Evolutionary conservation across 2,797 vertebrate genomes (phyloP).

Genomic region (Furcifer pardalis): DNA sequence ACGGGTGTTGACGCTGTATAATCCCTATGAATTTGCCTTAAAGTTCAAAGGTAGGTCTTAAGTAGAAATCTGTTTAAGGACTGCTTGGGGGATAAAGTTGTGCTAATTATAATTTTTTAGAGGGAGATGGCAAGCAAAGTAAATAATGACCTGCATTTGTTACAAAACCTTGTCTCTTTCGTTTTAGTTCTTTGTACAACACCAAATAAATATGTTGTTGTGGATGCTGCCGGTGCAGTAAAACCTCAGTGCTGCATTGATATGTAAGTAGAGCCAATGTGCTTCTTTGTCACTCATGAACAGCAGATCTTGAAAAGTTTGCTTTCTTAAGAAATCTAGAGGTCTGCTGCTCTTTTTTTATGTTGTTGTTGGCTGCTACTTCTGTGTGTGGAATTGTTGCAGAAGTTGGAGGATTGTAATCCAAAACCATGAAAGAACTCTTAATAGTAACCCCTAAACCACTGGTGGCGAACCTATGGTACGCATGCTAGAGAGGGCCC

Average conservation of each 20-base stretch:
- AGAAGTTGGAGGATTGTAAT: neutral
- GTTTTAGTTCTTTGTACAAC: conserved; percentile 96
- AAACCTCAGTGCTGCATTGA: conserved; percentile 98
- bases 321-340: neutral
- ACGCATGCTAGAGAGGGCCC: too few species aligned
- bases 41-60: conserved; percentile 97
- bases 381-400: too few species aligned
- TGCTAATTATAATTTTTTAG: conserved; percentile 28
- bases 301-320: neutral
- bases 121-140: neutral
- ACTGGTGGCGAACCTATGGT: too few species aligned
- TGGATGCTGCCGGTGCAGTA: conserved; percentile 94
- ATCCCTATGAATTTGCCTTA: conserved; percentile 99
- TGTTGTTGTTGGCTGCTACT: too few species aligned
- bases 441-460: neutral
- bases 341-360: too few species aligned
- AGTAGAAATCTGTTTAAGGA: conserved; percentile 61
- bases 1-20: conserved; percentile 99
- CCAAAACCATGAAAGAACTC: neutral
- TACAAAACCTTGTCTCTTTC: conserved; percentile 15
- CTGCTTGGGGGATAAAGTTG: conserved; percentile 46
- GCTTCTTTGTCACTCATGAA: neutral
- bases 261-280: conserved; percentile 87
- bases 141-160: neutral
- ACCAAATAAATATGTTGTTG: conserved; percentile 96